phyloP scores from a whole-genome alignment of 2,113 vertebrate genomes.

The Percopsis transmontana region DNA sequence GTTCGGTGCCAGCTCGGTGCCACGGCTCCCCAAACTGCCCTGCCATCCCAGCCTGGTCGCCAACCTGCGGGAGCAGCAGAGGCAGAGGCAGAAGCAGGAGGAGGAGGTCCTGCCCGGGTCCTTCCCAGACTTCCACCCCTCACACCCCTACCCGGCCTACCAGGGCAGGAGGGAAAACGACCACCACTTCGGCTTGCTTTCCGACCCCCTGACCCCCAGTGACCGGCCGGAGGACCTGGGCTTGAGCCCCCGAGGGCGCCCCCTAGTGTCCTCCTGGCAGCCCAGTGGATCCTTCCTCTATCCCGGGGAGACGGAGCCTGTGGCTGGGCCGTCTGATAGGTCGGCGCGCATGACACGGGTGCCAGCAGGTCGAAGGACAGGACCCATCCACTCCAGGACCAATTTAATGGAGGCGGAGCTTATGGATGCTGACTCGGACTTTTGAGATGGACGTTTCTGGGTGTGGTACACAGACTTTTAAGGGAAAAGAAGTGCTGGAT shows the following conservation, averaged over 20 bases:
- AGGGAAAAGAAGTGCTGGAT: conserved; percentile 73
- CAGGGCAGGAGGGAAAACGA: conserved; percentile 47
- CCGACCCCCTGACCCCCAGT: conserved; percentile 76
- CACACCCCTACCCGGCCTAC: conserved; percentile 48
- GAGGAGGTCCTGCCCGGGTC: conserved; percentile 75
- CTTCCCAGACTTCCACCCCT: conserved; percentile 61
- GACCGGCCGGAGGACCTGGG: conserved; percentile 61
- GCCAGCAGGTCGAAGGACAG: conserved; percentile 70
- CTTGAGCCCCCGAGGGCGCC: conserved; percentile 31
- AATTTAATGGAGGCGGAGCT: conserved; percentile 92
- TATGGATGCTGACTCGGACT: conserved; percentile 91
- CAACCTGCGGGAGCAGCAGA: conserved; percentile 57
- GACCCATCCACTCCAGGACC: conserved; percentile 89
- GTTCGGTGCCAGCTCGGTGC: conserved; percentile 77
- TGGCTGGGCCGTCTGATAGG: conserved; percentile 47
- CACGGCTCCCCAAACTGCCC: conserved; percentile 87
- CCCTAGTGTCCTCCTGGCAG: conserved; percentile 54
- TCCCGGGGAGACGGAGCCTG: conserved; percentile 24
- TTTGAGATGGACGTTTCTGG: conserved; percentile 65
- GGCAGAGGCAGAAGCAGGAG: conserved; percentile 64
- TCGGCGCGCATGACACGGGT: conserved; percentile 64
- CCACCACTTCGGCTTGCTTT: conserved; percentile 63
- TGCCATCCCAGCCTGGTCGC: conserved; percentile 84
- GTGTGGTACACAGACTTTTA: conserved; percentile 38
- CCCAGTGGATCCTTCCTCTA: conserved; percentile 40